Base-by-base conservation (phyloP, 2,888 invertebrate species). In the Pycnomerus fuliginosus region DNA sequence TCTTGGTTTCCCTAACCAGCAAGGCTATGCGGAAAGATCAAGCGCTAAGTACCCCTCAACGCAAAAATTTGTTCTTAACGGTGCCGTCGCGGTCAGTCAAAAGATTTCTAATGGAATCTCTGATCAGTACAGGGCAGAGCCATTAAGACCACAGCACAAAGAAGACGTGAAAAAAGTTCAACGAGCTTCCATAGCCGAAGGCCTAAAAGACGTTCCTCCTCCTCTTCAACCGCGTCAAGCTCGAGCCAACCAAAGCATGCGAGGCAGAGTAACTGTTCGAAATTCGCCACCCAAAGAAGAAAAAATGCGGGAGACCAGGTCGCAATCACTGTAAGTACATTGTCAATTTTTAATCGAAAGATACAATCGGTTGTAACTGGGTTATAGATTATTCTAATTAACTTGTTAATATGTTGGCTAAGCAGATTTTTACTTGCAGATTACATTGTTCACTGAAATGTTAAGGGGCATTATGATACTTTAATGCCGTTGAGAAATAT, bases 51-150 rank as follows among this genome's bases (percentile, higher is more conserved):
- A 74, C 58, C 72, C 70, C 1, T 49, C 72, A 0, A 69, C 71
- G 2, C 76, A 76, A 45, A 77, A 76, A 52, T 60, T 77, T 1
- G 67, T 73, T 44, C 56, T 76, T 3, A 77, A 76, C 47, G 63
- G 76, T 3, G 71, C 69, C 48, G 64, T 76, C 3, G 70, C 70
- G 1, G 64, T 69, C 7, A 74, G 74, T 55, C 70, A 73, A 50
- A 72, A 71, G 49, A 65, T 44, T 11, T 4, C 15, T 11, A 61
- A 58, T 33, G 64, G 66, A n/a, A 17, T 65, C 7, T 61, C 65
- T 1, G 69, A 69, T 17, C 65, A 67, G 32, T 70, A 63, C 48
- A 56, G 68, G 32, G 67, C 70, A 3, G 72, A 73, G 50, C 71
- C 72, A 1, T 52, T 73, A 31, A 54, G 67, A 37, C 58, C 65